Conservation (phyloP, 35 echinoderm and acorn worm genomes). For the Eucidaris tribuloides region DNA sequence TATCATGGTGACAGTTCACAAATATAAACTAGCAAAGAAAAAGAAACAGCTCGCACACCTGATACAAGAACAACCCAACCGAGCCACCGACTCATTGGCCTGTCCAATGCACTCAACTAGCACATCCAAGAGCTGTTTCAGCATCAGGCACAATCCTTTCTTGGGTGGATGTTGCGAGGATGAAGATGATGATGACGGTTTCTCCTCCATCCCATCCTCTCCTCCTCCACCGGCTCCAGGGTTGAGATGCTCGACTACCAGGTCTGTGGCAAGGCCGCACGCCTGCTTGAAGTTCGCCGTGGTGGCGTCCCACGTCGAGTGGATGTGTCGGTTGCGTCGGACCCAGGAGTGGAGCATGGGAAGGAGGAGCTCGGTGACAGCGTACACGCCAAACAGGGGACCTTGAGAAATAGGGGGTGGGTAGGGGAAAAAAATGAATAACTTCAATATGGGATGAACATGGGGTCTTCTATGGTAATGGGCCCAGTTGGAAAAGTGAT, state of each 20-base stretch:
- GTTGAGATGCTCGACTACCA: constrained; percentile 88
- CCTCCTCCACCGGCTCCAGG: background rate
- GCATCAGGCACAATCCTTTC: constrained; percentile 67
- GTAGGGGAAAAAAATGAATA: too few relatives aligned
- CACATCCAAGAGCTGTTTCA: constrained; percentile 87
- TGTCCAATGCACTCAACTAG: constrained; percentile 95
- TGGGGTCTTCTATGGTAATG: too few relatives aligned
- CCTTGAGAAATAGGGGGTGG: constrained; percentile 35
- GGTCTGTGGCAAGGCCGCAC: constrained; percentile 86
- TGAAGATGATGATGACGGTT: background rate
- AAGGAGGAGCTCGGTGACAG: constrained; percentile 86
- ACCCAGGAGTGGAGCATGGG: constrained; percentile 98
- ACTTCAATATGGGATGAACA: too few relatives aligned
- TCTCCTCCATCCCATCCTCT: background rate
- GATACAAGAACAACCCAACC: constrained; percentile 98
- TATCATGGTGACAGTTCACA: too few relatives aligned
- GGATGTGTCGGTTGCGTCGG: constrained; percentile 69
- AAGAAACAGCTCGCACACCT: too few relatives aligned
- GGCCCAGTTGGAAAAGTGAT: too few relatives aligned
- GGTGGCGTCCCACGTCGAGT: constrained; percentile 86
- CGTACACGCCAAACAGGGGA: constrained; percentile 81
- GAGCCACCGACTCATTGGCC: constrained; percentile 89
- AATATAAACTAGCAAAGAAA: too few relatives aligned
- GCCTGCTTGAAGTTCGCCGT: constrained; percentile 98
- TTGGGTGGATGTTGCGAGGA: too few relatives aligned